phyloP scores from a whole-genome alignment of 2,113 vertebrate genomes.

The Oryzias celebensis region DNA sequence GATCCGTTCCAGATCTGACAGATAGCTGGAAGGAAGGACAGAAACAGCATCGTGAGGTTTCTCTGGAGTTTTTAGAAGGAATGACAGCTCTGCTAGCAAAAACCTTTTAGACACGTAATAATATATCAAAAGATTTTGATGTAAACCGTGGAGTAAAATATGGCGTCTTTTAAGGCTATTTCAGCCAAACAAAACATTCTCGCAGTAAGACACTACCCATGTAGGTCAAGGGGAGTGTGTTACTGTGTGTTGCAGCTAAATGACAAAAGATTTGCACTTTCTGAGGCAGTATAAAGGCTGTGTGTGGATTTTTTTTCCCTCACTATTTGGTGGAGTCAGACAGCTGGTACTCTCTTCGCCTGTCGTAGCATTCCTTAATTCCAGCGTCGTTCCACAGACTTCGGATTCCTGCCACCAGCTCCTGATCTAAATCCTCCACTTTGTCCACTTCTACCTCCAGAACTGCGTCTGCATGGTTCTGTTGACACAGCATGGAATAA shows the following conservation, averaged over 20 bases:
- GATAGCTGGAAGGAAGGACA: slow-evolving; percentile 55
- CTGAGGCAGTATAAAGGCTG: background rate
- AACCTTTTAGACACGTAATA: no score
- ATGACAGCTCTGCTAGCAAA: no score
- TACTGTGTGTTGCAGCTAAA: no score
- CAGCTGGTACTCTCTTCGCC: slow-evolving; percentile 85
- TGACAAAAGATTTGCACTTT: no score
- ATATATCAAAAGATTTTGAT: no score
- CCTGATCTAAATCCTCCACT: slow-evolving; percentile 68
- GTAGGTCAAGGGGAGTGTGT: no score
- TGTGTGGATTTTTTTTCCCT: slow-evolving; percentile 33
- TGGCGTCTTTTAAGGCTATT: no score
- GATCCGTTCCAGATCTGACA: slow-evolving; percentile 72
- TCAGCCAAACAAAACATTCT: no score
- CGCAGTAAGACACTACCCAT: no score
- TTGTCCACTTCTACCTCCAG: slow-evolving; percentile 84
- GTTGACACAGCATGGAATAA: slow-evolving; percentile 2
- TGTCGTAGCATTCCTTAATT: slow-evolving; percentile 83
- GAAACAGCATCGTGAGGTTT: background rate
- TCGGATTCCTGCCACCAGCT: slow-evolving; percentile 74
- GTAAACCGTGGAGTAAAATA: no score
- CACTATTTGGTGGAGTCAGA: slow-evolving; percentile 87
- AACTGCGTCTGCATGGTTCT: slow-evolving; percentile 77
- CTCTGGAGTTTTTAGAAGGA: no score
- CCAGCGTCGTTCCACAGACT: slow-evolving; percentile 82